Evolutionary conservation across 2,113 vertebrate genomes (phyloP).

Genomic region (Oncorhynchus gorbuscha): DNA sequence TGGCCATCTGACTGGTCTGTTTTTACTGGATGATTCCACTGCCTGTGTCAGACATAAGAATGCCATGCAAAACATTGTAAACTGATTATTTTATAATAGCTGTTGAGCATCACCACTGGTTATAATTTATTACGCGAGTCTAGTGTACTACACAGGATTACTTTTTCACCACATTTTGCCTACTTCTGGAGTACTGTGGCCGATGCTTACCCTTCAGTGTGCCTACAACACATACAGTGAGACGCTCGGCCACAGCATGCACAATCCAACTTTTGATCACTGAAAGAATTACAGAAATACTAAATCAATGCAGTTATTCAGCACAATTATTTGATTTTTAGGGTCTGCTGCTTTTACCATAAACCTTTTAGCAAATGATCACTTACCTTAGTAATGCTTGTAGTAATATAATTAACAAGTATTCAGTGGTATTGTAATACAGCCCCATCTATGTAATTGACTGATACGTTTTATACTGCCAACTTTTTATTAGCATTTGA

Average conservation of each 20-base stretch:
- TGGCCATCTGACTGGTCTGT: not conserved
- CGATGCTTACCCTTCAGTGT: too few relatives aligned
- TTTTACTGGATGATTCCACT: not conserved
- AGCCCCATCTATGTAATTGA: not conserved
- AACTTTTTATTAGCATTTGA: not conserved
- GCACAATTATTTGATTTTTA: not conserved
- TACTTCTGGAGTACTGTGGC: too few relatives aligned
- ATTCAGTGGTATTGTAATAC: not conserved
- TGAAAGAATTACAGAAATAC: too few relatives aligned
- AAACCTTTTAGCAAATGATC: not conserved
- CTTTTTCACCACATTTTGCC: too few relatives aligned
- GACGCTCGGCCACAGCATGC: too few relatives aligned
- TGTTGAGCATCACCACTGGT: not conserved
- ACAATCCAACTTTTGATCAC: too few relatives aligned
- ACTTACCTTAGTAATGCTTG: not conserved
- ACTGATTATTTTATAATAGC: not conserved
- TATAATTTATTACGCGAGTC: too few relatives aligned
- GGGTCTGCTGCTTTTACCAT: not conserved
- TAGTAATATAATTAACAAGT: not conserved
- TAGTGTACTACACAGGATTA: too few relatives aligned
- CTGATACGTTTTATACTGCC: not conserved
- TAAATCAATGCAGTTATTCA: not conserved
- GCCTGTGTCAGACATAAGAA: not conserved
- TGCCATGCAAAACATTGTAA: too few relatives aligned
- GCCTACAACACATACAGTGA: too few relatives aligned